Evolutionary conservation across 2,888 invertebrate genomes (phyloP).

Genomic region (Dromius quadrimaculatus): DNA sequence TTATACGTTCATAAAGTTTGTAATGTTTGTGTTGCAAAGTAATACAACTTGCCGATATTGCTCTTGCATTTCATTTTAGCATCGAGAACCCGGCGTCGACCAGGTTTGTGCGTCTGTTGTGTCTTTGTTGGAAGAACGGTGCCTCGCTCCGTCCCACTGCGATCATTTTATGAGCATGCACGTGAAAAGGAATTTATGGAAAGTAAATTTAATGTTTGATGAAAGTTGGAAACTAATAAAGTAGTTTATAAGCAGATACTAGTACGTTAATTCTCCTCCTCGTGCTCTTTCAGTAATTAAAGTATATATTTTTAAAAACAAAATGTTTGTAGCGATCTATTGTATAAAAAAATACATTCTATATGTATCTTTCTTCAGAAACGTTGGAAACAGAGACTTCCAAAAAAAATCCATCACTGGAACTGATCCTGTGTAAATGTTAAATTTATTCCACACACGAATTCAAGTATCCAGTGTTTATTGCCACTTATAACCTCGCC

Average conservation of each 20-base stretch:
- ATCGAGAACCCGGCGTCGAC: background rate
- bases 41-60: slow-evolving; percentile 41
- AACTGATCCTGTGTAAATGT: slow-evolving; percentile 35
- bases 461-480: slow-evolving; percentile 37
- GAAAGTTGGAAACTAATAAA: slow-evolving; percentile 38
- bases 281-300: no score
- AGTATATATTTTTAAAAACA: no score
- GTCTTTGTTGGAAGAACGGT: slow-evolving; percentile 21
- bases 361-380: no score
- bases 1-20: slow-evolving; percentile 40
- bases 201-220: slow-evolving; percentile 40
- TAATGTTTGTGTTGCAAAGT: slow-evolving; percentile 46
- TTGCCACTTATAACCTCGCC: slow-evolving; percentile 40
- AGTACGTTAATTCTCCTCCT: no score
- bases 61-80: slow-evolving; percentile 39
- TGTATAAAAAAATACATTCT: no score
- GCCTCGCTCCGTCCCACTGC: background rate
- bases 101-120: slow-evolving; percentile 24
- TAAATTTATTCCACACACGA: slow-evolving; percentile 34
- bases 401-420: slow-evolving; percentile 29
- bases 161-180: slow-evolving; percentile 37
- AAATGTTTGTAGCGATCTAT: no score
- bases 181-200: slow-evolving; percentile 38
- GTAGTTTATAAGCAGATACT: slow-evolving; percentile 37
- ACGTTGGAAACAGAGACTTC: no score